phyloP scores from a whole-genome alignment of 2,113 vertebrate genomes.

The Piprites chloris region DNA sequence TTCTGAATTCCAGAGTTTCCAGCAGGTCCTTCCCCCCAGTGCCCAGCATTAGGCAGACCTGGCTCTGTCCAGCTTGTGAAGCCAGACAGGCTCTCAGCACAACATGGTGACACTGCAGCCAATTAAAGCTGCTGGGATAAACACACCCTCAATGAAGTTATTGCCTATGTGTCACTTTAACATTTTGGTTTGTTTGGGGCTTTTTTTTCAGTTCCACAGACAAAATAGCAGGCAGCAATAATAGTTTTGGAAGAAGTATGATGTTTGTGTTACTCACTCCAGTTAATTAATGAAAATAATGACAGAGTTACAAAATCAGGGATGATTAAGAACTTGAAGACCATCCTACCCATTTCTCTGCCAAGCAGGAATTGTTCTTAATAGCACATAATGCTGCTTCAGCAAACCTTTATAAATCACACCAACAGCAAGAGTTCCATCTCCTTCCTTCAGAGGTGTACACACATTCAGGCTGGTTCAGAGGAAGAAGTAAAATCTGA shows the following conservation, averaged over 20 bases:
- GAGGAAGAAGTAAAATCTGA: not conserved
- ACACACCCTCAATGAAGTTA: not conserved
- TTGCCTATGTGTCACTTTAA: not conserved
- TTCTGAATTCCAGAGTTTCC: not conserved
- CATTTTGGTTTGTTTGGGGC: not conserved
- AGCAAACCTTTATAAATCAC: not conserved
- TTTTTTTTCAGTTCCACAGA: not conserved
- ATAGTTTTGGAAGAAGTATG: slow-evolving; percentile 6
- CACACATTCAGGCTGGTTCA: not conserved
- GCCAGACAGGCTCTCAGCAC: not conserved
- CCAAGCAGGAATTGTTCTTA: not conserved
- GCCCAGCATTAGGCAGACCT: not conserved
- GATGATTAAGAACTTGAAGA: slow-evolving; percentile 39
- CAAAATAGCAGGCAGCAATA: slow-evolving; percentile 18
- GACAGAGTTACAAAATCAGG: slow-evolving; percentile 17
- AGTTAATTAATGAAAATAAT: slow-evolving; percentile 44
- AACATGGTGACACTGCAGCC: not conserved
- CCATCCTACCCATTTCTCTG: not conserved
- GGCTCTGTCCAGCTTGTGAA: not conserved
- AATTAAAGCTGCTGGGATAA: not conserved
- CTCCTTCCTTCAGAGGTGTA: not conserved
- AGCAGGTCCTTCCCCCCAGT: not conserved
- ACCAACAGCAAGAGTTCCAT: not conserved
- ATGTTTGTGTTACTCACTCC: slow-evolving; percentile 13
- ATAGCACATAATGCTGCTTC: not conserved